Percentiles rank a stretch among this genome's conserved stretches.
Conservation (phyloP, 2,113 vertebrate genomes). For the Syngnathus typhle region DNA sequence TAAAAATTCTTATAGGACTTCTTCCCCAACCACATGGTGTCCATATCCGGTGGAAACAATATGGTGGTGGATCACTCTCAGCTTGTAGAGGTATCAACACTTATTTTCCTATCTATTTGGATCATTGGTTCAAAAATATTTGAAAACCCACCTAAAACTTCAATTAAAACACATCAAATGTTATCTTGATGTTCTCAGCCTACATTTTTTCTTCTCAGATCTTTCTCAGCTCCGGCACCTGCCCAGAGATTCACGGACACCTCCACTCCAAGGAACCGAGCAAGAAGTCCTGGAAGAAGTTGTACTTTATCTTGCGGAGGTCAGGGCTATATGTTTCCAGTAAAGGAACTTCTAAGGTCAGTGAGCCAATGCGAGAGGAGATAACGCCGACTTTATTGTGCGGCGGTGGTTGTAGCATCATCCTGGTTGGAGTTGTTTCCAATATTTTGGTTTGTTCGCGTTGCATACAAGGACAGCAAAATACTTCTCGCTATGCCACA, state of each 20-base stretch:
- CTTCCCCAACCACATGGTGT: constrained; percentile 96
- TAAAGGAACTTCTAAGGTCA: constrained; percentile 94
- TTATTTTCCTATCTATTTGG: not conserved
- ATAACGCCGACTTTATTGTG: not conserved
- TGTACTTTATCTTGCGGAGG: constrained; percentile 90
- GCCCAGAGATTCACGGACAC: constrained; percentile 91
- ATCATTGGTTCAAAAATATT: not conserved
- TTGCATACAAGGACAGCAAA: not conserved
- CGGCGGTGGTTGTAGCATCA: not conserved
- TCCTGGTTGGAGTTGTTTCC: not conserved
- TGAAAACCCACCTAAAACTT: no score
- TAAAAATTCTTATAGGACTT: constrained; percentile 75
- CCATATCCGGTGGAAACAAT: constrained; percentile 80
- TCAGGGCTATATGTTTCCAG: constrained; percentile 97
- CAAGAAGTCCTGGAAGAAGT: constrained; percentile 91
- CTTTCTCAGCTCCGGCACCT: constrained; percentile 88
- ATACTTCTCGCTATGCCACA: not conserved
- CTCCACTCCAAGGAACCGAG: constrained; percentile 90
- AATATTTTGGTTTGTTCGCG: not conserved
- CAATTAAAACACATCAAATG: no score
- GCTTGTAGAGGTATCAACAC: constrained; percentile 81
- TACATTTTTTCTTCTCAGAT: constrained; percentile 65
- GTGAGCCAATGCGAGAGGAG: constrained; percentile 14
- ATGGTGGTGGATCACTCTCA: constrained; percentile 79
- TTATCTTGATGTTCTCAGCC: not conserved